Conservation (phyloP, 1,140 invertebrate genomes). For the Pogonomyrmex barbatus region DNA sequence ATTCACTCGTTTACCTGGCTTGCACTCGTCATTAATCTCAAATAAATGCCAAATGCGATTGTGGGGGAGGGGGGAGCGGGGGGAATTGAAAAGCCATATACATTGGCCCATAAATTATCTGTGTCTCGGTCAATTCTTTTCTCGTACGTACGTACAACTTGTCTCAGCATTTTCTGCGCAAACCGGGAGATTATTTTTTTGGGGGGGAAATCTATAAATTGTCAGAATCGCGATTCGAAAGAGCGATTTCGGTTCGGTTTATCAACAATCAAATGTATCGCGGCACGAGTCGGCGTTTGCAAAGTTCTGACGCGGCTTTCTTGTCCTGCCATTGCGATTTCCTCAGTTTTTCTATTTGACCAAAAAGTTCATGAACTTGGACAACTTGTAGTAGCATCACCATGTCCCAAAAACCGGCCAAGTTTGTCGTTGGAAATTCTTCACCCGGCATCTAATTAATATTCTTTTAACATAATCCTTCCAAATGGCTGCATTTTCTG, state of each 20-base stretch:
- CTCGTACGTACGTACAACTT: no score
- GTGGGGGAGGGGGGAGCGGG: background rate
- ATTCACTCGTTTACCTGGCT: background rate
- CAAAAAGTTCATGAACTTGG: conserved; percentile 92
- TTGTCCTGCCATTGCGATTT: conserved; percentile 91
- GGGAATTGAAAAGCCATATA: no score
- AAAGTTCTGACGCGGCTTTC: conserved; percentile 58
- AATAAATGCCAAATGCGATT: background rate
- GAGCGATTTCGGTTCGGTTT: no score
- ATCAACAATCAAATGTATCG: no score
- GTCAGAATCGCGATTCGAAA: no score
- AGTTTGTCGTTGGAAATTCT: conserved; percentile 93
- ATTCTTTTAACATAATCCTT: conserved; percentile 93
- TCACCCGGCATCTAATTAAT: conserved; percentile 91
- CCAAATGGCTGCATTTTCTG: conserved; percentile 98
- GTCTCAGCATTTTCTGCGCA: no score
- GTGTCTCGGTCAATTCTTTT: no score
- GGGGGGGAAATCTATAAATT: no score
- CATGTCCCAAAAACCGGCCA: conserved; percentile 99
- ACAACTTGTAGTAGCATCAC: conserved; percentile 94
- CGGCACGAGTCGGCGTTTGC: conserved; percentile 76
- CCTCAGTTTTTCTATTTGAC: conserved; percentile 90
- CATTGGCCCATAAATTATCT: no score
- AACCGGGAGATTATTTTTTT: no score
- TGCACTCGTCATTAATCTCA: background rate